Conservation (phyloP, 2,888 invertebrate species). For the Meloe dianella region DNA sequence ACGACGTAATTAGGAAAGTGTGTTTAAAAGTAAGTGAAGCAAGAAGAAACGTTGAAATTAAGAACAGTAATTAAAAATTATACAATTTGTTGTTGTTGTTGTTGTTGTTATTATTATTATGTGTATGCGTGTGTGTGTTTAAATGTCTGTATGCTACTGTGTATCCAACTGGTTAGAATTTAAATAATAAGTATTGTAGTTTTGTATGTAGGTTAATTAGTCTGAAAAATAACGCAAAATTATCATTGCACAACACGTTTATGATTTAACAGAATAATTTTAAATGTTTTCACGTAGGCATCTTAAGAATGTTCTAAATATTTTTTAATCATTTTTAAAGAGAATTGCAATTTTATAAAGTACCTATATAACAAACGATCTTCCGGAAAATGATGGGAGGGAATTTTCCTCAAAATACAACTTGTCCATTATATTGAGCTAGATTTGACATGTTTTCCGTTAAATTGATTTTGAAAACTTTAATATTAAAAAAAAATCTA, state of each 20-base stretch:
- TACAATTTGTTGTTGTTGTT: not conserved
- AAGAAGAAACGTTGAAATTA: not conserved
- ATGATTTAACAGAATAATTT: not conserved
- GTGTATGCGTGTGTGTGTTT: not conserved
- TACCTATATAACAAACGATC: no score
- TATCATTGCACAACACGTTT: not conserved
- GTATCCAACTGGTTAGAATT: not conserved
- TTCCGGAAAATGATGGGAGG: no score
- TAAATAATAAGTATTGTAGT: not conserved
- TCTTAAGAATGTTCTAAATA: not conserved
- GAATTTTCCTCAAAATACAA: no score
- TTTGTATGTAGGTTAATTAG: conserved; percentile 5
- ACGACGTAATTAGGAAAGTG: conserved; percentile 1
- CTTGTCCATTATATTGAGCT: no score
- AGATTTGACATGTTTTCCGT: no score
- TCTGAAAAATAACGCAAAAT: not conserved
- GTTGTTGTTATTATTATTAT: not conserved
- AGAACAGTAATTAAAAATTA: conserved; percentile 3
- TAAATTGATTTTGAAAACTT: no score
- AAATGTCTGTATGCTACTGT: no score
- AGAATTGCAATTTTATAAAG: not conserved
- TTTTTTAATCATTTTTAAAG: not conserved
- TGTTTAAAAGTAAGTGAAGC: conserved; percentile 3
- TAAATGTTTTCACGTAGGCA: not conserved
- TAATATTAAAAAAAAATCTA: no score